phyloP scores from a whole-genome alignment of 2,113 vertebrate genomes.

The Seriola rivoliana region DNA sequence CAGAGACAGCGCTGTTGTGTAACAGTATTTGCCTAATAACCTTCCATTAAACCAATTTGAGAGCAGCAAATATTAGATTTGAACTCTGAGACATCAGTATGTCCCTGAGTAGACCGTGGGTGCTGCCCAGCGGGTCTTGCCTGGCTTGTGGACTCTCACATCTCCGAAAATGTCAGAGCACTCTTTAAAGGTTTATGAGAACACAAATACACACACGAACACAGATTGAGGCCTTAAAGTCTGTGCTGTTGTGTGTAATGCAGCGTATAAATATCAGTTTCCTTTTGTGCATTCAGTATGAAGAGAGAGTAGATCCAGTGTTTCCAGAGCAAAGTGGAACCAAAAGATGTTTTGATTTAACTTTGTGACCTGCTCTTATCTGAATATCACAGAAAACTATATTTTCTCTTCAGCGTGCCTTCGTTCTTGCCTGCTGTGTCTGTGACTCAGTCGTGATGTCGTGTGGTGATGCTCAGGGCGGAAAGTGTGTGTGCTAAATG shows the following conservation, averaged over 20 bases:
- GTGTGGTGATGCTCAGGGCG: not conserved
- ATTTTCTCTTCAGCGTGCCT: not conserved
- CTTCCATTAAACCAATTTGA: not conserved
- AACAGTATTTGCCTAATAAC: not conserved
- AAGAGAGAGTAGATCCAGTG: not conserved
- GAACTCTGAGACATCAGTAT: too few relatives aligned
- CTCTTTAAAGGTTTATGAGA: not conserved
- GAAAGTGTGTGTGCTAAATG: not conserved
- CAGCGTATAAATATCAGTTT: not conserved
- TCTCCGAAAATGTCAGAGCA: not conserved
- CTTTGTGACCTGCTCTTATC: not conserved
- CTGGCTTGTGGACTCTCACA: too few relatives aligned
- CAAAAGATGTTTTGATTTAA: not conserved
- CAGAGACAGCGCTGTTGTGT: not conserved
- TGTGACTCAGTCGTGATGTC: constrained; percentile 7
- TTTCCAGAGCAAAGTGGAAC: not conserved
- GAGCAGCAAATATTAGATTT: not conserved
- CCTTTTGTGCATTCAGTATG: not conserved
- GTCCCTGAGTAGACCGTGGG: too few relatives aligned
- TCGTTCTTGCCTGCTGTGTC: constrained; percentile 14
- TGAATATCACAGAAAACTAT: not conserved
- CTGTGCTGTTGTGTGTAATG: too few relatives aligned
- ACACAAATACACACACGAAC: not conserved
- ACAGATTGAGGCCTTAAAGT: not conserved
- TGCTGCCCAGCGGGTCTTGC: not conserved